These are phyloP conservation scores for Marmota flaviventris DNA, from an alignment of 2,113 vertebrate species.

Conservation along the genomic window DNA sequence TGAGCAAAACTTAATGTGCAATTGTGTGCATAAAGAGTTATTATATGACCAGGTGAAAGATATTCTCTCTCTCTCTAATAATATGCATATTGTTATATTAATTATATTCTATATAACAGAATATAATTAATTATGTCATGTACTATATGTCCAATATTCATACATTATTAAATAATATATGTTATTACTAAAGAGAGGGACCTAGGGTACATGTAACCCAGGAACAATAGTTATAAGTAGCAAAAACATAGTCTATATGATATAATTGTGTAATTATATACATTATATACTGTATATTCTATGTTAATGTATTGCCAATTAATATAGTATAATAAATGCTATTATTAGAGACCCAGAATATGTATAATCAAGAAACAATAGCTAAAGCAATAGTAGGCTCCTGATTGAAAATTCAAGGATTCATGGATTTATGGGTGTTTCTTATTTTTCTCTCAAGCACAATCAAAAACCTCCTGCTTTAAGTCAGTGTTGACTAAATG, in stretches of 20 bases:
- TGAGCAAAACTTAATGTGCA: neutral
- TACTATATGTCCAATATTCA: neutral
- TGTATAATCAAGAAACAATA: neutral
- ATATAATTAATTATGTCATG: neutral
- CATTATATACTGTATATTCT: neutral
- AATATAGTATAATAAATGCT: too few relatives aligned
- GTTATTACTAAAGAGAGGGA: neutral
- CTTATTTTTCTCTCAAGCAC: neutral
- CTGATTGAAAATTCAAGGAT: neutral
- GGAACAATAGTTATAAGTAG: neutral
- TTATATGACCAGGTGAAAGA: neutral
- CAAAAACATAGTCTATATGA: neutral
- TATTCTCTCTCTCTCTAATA: neutral
- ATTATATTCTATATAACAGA: neutral
- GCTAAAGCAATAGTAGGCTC: neutral
- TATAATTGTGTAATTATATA: too few relatives aligned
- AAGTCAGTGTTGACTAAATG: neutral
- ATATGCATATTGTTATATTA: neutral
- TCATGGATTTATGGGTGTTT: neutral
- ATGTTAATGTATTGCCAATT: neutral
- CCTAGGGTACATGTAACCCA: neutral
- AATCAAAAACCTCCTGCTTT: neutral
- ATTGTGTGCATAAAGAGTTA: neutral
- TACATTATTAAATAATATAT: neutral
- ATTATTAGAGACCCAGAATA: neutral